phyloP scores from a whole-genome alignment of 92 coral and sea anemone genomes.

The Phenganax marumi region DNA sequence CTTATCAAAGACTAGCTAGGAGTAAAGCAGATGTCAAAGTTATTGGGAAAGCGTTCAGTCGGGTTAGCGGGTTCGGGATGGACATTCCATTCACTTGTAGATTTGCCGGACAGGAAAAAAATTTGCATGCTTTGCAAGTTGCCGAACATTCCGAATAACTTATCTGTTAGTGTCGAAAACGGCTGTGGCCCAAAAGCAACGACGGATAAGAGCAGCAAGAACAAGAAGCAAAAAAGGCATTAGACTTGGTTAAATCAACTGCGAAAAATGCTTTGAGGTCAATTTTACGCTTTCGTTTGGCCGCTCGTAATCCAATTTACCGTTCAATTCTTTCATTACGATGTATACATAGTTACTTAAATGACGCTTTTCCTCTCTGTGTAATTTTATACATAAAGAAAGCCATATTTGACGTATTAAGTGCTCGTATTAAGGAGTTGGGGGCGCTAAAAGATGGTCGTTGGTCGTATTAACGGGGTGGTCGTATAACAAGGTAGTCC shows the following conservation, averaged over 20 bases:
- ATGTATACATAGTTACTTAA: too few relatives aligned
- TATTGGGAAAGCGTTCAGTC: constrained; percentile 48
- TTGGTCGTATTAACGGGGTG: too few relatives aligned
- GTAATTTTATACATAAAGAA: too few relatives aligned
- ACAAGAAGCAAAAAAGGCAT: constrained; percentile 28
- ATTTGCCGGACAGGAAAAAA: constrained; percentile 39
- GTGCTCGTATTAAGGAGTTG: too few relatives aligned
- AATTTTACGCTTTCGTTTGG: too few relatives aligned
- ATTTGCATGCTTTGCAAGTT: not conserved
- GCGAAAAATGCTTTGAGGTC: too few relatives aligned
- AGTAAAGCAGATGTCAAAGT: constrained; percentile 48
- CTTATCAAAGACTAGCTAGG: constrained; percentile 23
- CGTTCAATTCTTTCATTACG: too few relatives aligned
- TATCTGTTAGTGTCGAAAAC: constrained; percentile 35
- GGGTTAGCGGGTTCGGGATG: constrained; percentile 3
- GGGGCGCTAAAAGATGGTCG: too few relatives aligned
- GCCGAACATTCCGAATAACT: constrained; percentile 49
- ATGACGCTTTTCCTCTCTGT: too few relatives aligned
- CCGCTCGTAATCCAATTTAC: too few relatives aligned
- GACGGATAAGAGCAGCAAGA: constrained; percentile 36
- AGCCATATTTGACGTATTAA: too few relatives aligned
- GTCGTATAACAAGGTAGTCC: too few relatives aligned
- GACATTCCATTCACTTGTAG: constrained; percentile 48
- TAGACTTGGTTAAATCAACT: not conserved
- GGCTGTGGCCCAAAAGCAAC: constrained; percentile 3